Percentiles rank a stretch among this genome's conserved stretches.
Conservation (phyloP, 92 coral and sea anemone species). For the Paramuricea clavata region DNA sequence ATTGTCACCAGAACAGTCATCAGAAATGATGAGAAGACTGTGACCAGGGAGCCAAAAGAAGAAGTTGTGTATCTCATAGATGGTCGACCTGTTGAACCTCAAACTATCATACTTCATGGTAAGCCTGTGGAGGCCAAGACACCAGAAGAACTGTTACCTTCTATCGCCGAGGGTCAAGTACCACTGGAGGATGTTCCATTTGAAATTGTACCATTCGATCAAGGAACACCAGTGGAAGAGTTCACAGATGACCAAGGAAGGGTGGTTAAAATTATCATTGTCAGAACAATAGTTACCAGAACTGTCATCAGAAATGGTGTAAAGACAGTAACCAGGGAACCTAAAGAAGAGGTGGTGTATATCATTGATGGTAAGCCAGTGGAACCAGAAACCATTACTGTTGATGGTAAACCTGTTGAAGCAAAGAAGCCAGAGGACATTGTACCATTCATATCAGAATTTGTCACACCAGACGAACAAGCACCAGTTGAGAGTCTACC, state of each 20-base stretch:
- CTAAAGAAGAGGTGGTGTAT: slow-evolving; percentile 47
- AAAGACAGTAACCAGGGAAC: slow-evolving; percentile 33
- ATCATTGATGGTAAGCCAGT: slow-evolving; percentile 42
- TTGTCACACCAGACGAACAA: slow-evolving; percentile 21
- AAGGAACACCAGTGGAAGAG: slow-evolving; percentile 49
- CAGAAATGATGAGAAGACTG: slow-evolving; percentile 13
- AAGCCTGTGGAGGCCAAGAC: not conserved
- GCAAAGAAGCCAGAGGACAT: slow-evolving; percentile 45
- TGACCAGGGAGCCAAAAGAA: slow-evolving; percentile 48
- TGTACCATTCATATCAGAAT: slow-evolving; percentile 14
- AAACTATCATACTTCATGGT: slow-evolving; percentile 13
- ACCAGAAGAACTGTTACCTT: not conserved
- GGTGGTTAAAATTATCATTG: slow-evolving; percentile 38
- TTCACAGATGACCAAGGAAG: slow-evolving; percentile 63
- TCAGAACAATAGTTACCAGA: slow-evolving; percentile 54
- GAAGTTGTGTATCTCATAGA: slow-evolving; percentile 43
- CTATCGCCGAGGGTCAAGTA: not conserved
- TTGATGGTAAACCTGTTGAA: slow-evolving; percentile 46
- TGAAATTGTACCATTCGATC: slow-evolving; percentile 27
- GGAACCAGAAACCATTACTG: slow-evolving; percentile 40
- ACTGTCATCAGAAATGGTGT: slow-evolving; percentile 36
- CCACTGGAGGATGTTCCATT: slow-evolving; percentile 23
- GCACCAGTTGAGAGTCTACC: slow-evolving; percentile 52
- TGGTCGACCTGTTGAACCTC: slow-evolving; percentile 43
- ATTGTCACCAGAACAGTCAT: slow-evolving; percentile 66